Evolutionary conservation across 2,113 vertebrate genomes (phyloP).

Genomic region (Crotalus horridus): DNA sequence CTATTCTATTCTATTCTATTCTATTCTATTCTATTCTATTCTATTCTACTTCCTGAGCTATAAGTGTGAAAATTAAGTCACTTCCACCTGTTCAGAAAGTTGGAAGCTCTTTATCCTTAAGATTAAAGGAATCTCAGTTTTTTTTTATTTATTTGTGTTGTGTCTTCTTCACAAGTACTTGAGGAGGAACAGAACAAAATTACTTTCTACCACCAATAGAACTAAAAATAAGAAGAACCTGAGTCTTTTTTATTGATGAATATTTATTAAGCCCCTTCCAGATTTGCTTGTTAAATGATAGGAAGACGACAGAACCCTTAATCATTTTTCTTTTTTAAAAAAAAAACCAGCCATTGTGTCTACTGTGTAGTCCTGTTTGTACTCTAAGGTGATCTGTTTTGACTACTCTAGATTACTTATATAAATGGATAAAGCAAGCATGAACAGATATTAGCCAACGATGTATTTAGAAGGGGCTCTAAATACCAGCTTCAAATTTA

Average conservation of each 20-base stretch:
- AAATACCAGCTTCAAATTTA: neutral
- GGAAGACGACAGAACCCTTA: neutral
- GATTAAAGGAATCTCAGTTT: neutral
- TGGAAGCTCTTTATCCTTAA: neutral
- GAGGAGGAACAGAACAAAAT: neutral
- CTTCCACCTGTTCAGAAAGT: neutral
- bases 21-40: neutral
- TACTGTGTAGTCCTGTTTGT: neutral
- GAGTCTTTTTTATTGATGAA: neutral
- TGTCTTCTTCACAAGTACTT: neutral
- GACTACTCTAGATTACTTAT: neutral
- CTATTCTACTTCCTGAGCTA: neutral
- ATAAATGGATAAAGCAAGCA: neutral
- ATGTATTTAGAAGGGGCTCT: neutral
- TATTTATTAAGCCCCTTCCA: neutral
- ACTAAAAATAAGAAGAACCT: neutral
- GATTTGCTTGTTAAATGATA: neutral
- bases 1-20: no score
- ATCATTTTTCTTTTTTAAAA: no score
- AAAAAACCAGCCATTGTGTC: no score
- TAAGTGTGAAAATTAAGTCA: neutral
- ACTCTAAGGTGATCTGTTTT: neutral
- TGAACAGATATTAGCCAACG: neutral
- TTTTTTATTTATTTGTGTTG: neutral
- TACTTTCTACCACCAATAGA: neutral